Base-by-base conservation (phyloP, 2,113 vertebrate species). In the Ammodytes marinus region DNA sequence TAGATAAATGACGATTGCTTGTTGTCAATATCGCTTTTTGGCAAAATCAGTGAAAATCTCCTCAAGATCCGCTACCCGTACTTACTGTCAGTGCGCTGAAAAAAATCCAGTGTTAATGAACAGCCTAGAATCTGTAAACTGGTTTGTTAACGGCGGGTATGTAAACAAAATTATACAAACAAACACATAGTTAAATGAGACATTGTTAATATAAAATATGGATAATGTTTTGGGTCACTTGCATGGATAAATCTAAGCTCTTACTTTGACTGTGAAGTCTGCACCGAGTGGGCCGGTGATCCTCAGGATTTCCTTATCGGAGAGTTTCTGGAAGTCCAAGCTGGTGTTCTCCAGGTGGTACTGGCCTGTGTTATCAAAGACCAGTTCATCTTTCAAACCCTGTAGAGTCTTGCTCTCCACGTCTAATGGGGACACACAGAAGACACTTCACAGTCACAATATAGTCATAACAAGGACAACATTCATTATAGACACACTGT, bases 181-280 rank as follows among this genome's bases (percentile, higher is more conserved):
- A 27, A 13, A 35, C 45, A 42, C 5, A 43, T 27, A 42, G 5
- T 35, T 55, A 55, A 46, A 8, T 54, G 6, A 43, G 50, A 2
- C 2, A 46, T 46, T 70, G 8, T 27, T 45, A 9, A 35, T 9
- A 11, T 46, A 2, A 57, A 17, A 49, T 40, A 19, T 37, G 19
- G 39, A 13, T 6, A 8, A n/a, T n/a, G 4, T 4, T 52, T 64
- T 40, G 4, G 57, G 9, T 15, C 19, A 64, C 3, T 39, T 12
- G 4, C 19, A 43, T 4, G 17, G 15, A 42, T 19, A 45, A 11
- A 42, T 27, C 10, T 12, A 4, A 53, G 13, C 0, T 80, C 95
- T 96, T 93, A 99, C 98, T 95, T 99, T 99, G 83, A 99, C 52
- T 59, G 96, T 97, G 89, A 99, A 98, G 85, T 99, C 98, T 53